These are phyloP conservation scores for Drosophila limbata DNA, from an alignment of 2,888 invertebrate genomes.

Conservation along the genomic window DNA sequence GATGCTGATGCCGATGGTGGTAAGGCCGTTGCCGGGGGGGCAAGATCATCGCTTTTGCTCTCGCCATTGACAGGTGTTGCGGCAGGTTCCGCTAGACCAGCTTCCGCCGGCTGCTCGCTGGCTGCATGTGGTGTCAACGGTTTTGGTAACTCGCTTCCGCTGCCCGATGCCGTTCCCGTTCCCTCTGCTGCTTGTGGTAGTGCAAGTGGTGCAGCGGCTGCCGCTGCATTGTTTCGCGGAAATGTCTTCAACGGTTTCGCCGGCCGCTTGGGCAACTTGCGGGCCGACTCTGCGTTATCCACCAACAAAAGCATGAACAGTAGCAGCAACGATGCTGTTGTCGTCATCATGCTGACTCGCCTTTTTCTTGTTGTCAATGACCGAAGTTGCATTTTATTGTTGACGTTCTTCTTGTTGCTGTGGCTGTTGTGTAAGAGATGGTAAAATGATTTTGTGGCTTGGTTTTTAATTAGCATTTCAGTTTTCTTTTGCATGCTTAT, in stretches of 20 bases:
- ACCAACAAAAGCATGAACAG: constrained; percentile 63
- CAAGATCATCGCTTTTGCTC: constrained; percentile 72
- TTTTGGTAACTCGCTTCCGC: constrained; percentile 83
- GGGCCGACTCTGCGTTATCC: constrained; percentile 80
- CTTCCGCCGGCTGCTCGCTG: constrained; percentile 77
- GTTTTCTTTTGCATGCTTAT: constrained; percentile 68
- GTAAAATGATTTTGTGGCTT: constrained; percentile 66
- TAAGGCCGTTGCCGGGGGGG: constrained; percentile 49
- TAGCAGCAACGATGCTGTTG: constrained; percentile 51
- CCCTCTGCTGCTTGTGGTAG: constrained; percentile 44
- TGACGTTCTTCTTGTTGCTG: constrained; percentile 21
- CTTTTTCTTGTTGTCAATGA: constrained; percentile 70
- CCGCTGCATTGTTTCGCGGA: constrained; percentile 82
- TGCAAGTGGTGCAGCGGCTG: constrained; percentile 21
- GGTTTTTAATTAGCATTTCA: constrained; percentile 76
- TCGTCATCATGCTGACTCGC: constrained; percentile 71
- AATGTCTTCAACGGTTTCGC: constrained; percentile 84
- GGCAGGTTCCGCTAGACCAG: constrained; percentile 54
- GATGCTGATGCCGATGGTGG: constrained; percentile 40
- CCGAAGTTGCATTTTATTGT: constrained; percentile 64
- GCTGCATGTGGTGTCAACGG: constrained; percentile 74
- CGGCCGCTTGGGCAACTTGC: constrained; percentile 83
- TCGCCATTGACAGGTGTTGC: constrained; percentile 64
- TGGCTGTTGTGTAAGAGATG: constrained; percentile 38
- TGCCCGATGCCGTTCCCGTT: constrained; percentile 36